Percentiles rank a stretch among this genome's conserved stretches.
phyloP scores from a whole-genome alignment of 2,888 invertebrate genomes.

The Apantesis nais region DNA sequence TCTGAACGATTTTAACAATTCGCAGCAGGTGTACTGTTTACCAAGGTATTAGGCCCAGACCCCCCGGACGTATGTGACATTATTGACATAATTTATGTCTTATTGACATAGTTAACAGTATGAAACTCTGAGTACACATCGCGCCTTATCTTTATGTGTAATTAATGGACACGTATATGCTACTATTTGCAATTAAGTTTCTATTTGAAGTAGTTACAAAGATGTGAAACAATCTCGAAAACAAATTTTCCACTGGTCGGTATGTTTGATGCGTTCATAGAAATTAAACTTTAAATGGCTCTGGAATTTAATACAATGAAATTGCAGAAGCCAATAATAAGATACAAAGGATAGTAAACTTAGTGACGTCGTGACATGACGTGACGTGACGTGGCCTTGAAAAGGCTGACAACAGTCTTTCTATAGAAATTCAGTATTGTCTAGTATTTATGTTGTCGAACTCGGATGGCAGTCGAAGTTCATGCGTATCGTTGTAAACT shows the following conservation, averaged over 20 bases:
- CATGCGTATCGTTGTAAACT: too few relatives aligned
- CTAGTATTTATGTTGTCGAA: too few relatives aligned
- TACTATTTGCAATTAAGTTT: conserved; percentile 7
- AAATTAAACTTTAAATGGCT: too few relatives aligned
- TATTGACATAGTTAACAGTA: conserved; percentile 27
- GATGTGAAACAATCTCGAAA: background rate
- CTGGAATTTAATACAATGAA: too few relatives aligned
- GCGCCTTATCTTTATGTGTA: conserved; percentile 26
- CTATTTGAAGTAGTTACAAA: background rate
- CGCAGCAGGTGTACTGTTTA: conserved; percentile 9
- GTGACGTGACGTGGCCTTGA: too few relatives aligned
- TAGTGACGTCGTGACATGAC: too few relatives aligned
- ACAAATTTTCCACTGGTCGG: background rate
- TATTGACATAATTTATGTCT: conserved; percentile 13
- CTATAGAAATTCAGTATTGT: too few relatives aligned
- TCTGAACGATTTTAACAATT: background rate
- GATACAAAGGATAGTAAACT: too few relatives aligned
- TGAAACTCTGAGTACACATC: conserved; percentile 4
- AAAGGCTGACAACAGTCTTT: too few relatives aligned
- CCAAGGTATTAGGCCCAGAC: conserved; percentile 5
- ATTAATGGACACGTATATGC: conserved; percentile 18
- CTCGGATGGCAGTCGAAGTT: too few relatives aligned
- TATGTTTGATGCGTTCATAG: background rate
- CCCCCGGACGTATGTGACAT: conserved; percentile 12
- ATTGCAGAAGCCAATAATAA: too few relatives aligned